Base-by-base conservation (phyloP, 2,113 vertebrate genomes). In the Peromyscus californicus region DNA sequence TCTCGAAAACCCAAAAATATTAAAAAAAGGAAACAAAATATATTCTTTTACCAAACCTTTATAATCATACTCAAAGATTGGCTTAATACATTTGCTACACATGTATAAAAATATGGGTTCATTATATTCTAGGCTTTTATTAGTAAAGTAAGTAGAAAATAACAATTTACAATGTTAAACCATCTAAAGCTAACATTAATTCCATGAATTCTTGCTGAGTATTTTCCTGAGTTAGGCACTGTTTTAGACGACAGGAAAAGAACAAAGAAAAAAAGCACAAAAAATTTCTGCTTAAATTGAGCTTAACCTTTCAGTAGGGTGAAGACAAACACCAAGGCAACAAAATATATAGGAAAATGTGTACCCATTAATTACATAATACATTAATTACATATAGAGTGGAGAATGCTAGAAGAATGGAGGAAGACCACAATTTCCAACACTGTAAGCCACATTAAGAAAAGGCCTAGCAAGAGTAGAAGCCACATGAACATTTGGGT, bases 141-240 rank as follows among this genome's bases (percentile, higher is more conserved):
- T 33, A n/a, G 21, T 26, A 45, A 45, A 90, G 17, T 88, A 94
- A 4, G 42, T 19, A 85, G 19, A 42, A 83, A 95, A 36, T 72
- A 92, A 89, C 4, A 78, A 15, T 76, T 96, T 59, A 45, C 2
- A 82, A 36, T 82, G 36, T 80, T 69, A 95, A 93, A 83, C 5
- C 95, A 36, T 36, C 45, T 92, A 94, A 89, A 96, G 45, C 33
- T 78, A 93, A 90, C n/a, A 90, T 80, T 84, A 90, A 95, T 88
- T 85, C 16, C 19, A 75, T n/a, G 7, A 94, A 94, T 95, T 95
- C 70, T 86, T 82, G 94, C 17, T 67, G 59, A 96, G 65, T 33
- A 87, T 51, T 24, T 85, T 61, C 10, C 59, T 83, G 36, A 70
- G 78, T 69, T 74, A 95, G 51, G 72, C 15, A 69, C 84, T 78